These are phyloP conservation scores for Anoplius nigerrimus DNA, from an alignment of 2,888 invertebrate genomes.

Conservation along the genomic window DNA sequence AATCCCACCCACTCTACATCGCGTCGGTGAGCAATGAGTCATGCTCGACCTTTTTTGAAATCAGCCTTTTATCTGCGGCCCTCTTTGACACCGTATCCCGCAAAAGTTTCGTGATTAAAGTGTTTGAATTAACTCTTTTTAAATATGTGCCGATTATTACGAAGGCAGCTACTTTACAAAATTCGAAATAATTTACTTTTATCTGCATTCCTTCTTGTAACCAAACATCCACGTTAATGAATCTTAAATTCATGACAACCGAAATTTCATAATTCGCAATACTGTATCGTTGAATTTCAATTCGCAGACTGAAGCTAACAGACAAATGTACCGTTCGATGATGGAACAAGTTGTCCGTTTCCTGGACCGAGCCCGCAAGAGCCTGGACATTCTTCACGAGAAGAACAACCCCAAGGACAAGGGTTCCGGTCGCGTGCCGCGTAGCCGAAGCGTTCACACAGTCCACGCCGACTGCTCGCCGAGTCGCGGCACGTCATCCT, in stretches of 20 bases:
- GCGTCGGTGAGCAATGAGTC: too few relatives aligned
- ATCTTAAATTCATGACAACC: too few relatives aligned
- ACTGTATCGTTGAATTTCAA: too few relatives aligned
- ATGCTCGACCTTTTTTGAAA: constrained; percentile 2
- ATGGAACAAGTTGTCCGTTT: constrained; percentile 84
- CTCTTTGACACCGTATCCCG: too few relatives aligned
- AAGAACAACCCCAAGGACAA: constrained; percentile 64
- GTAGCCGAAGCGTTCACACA: constrained; percentile 77
- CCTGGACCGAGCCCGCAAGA: constrained; percentile 82
- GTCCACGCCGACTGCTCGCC: constrained; percentile 69
- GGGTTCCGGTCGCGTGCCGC: constrained; percentile 70
- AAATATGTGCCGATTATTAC: too few relatives aligned
- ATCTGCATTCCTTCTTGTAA: too few relatives aligned
- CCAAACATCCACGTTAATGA: too few relatives aligned
- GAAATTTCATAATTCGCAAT: neutral
- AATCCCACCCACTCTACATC: too few relatives aligned
- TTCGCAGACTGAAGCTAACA: constrained; percentile 81
- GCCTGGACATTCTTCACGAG: constrained; percentile 77
- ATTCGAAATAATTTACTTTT: too few relatives aligned
- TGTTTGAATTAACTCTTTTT: too few relatives aligned
- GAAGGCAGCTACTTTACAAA: too few relatives aligned
- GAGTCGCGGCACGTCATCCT: constrained; percentile 30
- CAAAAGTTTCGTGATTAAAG: too few relatives aligned
- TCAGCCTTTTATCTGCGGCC: constrained; percentile 1
- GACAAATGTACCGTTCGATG: constrained; percentile 84